Conservation (phyloP, 2,797 vertebrate genomes). For the Trachops cirrhosus region DNA sequence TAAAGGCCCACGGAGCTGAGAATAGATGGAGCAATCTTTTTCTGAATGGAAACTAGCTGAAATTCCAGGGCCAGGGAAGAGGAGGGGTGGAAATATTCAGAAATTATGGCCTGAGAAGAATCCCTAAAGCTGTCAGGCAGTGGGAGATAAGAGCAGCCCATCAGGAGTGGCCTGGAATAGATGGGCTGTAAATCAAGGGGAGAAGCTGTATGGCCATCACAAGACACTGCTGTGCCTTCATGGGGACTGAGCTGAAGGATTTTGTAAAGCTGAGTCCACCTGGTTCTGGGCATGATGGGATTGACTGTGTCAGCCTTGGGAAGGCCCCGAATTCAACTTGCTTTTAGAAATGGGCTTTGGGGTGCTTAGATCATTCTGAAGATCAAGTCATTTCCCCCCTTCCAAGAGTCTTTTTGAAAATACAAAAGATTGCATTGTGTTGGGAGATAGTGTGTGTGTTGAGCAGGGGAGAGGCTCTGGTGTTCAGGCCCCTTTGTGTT, state of each 20-base stretch:
- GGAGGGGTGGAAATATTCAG: constrained; percentile 62
- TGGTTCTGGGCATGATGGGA: neutral
- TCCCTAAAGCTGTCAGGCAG: constrained; percentile 78
- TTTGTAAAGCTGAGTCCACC: neutral
- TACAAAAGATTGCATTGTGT: neutral
- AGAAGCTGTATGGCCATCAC: constrained; percentile 49
- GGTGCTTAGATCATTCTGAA: constrained; percentile 45
- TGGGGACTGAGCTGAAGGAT: constrained; percentile 31
- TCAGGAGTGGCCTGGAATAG: constrained; percentile 67
- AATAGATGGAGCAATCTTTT: constrained; percentile 82
- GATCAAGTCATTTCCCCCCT: neutral
- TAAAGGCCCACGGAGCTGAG: constrained; percentile 46
- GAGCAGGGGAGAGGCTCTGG: neutral
- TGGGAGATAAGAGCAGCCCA: constrained; percentile 52
- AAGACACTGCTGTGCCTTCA: constrained; percentile 65
- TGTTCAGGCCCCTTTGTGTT: neutral
- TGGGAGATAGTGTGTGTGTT: neutral
- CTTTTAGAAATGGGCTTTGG: constrained; percentile 40
- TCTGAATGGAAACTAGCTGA: constrained; percentile 80
- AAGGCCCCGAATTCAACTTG: constrained; percentile 3
- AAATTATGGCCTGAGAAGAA: constrained; percentile 79
- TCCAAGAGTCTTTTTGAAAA: constrained; percentile 1
- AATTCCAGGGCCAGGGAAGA: constrained; percentile 74
- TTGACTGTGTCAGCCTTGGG: neutral
- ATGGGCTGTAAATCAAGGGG: constrained; percentile 75